Evolutionary conservation across 2,797 vertebrate species (phyloP).

Genomic region (Erethizon dorsatum): DNA sequence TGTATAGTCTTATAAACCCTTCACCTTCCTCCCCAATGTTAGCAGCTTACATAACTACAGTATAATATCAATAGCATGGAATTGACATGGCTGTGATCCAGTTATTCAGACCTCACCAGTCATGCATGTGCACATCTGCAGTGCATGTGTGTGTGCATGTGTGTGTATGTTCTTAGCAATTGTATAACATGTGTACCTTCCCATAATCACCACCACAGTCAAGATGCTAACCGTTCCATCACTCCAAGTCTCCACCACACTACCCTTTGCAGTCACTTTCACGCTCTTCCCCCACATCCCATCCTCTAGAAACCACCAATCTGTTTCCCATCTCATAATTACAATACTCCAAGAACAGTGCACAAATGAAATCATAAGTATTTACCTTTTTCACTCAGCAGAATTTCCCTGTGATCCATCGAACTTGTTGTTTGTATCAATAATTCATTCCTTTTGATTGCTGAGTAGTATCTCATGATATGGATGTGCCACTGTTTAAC

Average conservation of each 20-base stretch:
- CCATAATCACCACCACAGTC: not conserved
- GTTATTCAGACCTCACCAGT: not conserved
- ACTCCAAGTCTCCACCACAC: not conserved
- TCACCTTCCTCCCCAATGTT: not conserved
- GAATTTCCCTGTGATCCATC: slow-evolving; percentile 4
- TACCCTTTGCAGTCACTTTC: not conserved
- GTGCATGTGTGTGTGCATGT: not conserved
- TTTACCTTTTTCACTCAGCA: not conserved
- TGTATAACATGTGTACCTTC: not conserved
- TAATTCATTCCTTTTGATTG: not conserved
- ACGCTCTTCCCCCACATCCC: not conserved
- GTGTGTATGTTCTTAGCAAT: not conserved
- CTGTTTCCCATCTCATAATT: slow-evolving; percentile 22
- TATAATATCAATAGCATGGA: not conserved
- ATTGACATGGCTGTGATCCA: not conserved
- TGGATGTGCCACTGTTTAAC: not conserved
- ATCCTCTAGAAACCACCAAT: not conserved
- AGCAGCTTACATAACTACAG: not conserved
- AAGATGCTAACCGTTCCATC: not conserved
- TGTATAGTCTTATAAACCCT: not conserved
- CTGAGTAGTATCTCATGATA: not conserved
- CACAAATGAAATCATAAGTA: not conserved
- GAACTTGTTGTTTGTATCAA: not conserved
- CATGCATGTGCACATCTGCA: not conserved
- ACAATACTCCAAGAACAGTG: not conserved